These are phyloP conservation scores for Erebia epiphron DNA, from an alignment of 2,888 invertebrate species.

Conservation along the genomic window DNA sequence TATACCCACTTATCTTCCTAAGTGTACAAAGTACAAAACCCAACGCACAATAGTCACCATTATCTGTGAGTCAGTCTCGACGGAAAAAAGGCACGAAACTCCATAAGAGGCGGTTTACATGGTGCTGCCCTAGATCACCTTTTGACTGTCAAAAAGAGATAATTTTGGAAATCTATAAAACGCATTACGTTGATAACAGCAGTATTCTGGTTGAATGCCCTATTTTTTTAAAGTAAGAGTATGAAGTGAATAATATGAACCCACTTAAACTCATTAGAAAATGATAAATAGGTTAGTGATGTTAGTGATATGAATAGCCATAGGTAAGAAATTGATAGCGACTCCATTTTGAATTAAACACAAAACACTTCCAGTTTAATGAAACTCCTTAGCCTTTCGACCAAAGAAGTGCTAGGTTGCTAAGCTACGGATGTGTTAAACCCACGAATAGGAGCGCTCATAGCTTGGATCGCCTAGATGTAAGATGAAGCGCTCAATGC, in stretches of 20 bases:
- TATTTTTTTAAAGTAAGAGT: too few species aligned
- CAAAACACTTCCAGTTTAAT: not conserved
- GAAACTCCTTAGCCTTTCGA: not conserved
- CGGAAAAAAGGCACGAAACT: slow-evolving; percentile 33
- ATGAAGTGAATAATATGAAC: too few species aligned
- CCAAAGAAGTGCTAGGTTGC: too few species aligned
- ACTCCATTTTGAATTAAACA: not conserved
- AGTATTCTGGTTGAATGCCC: not conserved
- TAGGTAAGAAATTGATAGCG: too few species aligned
- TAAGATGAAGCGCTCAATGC: too few species aligned
- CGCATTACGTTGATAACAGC: not conserved
- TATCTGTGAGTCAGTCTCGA: slow-evolving; percentile 35
- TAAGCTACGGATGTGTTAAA: too few species aligned
- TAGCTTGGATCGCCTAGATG: too few species aligned
- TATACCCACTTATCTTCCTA: not conserved
- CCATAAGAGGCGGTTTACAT: slow-evolving; percentile 44
- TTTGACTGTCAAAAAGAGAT: not conserved
- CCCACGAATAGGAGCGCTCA: too few species aligned
- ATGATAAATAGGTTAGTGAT: too few species aligned
- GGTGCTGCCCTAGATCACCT: slow-evolving; percentile 30
- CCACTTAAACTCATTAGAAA: too few species aligned
- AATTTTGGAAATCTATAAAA: too few species aligned
- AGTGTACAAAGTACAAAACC: slow-evolving; percentile 16
- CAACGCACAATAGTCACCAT: slow-evolving; percentile 24
- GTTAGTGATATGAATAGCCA: too few species aligned